Evolutionary conservation across 2,888 invertebrate genomes (phyloP).

Genomic region (Peribatodes rhomboidaria): DNA sequence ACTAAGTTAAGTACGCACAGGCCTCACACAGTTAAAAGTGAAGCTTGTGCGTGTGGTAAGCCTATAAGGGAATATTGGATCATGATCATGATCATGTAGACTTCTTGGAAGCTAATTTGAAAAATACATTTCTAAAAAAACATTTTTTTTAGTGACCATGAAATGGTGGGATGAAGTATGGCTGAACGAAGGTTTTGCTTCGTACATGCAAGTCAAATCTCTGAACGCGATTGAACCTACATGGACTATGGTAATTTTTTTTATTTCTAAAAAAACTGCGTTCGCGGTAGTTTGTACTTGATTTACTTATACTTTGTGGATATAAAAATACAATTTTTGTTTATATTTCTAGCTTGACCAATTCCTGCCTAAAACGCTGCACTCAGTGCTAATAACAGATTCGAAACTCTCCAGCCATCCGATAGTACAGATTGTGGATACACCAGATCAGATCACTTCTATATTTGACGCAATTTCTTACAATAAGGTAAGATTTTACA

Average conservation of each 20-base stretch:
- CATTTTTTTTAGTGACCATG: slow-evolving; percentile 91
- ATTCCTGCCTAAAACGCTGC: slow-evolving; percentile 90
- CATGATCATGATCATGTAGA: too few species aligned
- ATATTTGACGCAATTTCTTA: slow-evolving; percentile 97
- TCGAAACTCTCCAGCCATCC: slow-evolving; percentile 95
- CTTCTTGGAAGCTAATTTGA: too few species aligned
- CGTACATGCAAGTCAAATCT: slow-evolving; percentile 94
- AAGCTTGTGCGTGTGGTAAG: too few species aligned
- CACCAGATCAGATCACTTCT: slow-evolving; percentile 96
- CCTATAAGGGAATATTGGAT: too few species aligned
- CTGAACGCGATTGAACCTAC: slow-evolving; percentile 89
- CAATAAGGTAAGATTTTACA: slow-evolving; percentile 89
- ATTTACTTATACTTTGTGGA: neutral
- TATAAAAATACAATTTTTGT: neutral
- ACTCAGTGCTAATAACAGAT: slow-evolving; percentile 91
- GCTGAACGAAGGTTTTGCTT: slow-evolving; percentile 96
- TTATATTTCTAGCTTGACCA: slow-evolving; percentile 89
- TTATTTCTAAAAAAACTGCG: neutral
- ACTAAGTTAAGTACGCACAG: too few species aligned
- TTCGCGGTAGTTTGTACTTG: neutral
- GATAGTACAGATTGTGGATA: slow-evolving; percentile 93
- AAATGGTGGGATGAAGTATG: slow-evolving; percentile 97
- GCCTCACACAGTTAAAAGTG: too few species aligned
- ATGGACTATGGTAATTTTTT: slow-evolving; percentile 91
- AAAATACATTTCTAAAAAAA: too few species aligned